Base-by-base conservation (phyloP, 2,797 vertebrate genomes). In the Urosaurus nigricauda region DNA sequence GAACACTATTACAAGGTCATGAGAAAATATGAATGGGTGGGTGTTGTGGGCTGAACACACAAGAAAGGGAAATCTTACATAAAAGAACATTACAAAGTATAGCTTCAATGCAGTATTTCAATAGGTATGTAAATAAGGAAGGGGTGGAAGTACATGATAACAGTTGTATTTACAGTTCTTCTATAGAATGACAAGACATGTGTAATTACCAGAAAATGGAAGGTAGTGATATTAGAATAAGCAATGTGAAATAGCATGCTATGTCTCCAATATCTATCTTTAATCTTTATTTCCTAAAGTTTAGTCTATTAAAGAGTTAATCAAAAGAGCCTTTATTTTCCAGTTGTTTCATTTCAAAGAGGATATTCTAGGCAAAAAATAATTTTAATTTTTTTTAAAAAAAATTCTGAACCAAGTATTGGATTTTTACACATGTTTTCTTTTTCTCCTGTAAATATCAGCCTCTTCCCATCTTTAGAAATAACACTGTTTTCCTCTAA, bases 31-130 rank as follows among this genome's bases (percentile, higher is more conserved):
- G 29, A 16, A 40, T 73, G 19, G 35, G 17, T 60, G 37, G 37
- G 17, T 37, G 0, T 83, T 63, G 80, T 65, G 37, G 26, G 63
- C 37, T 91, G 40, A 88, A 32, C 32, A 56, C 5, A 63, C 70
- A 71, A 35, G 47, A 84, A 90, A 87, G 53, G 88, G 2, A 86
- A 78, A 47, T 56, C 17, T 68, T 83, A 77, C 84, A 77, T n/a
- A 51, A 74, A 53, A 91, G 56, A 87, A 70, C 37, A 37, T 86
- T 47, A 63, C 79, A 53, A 83, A 80, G 79, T 19, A 0, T 43
- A 32, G 65, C 85, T 85, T 83, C 82, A 79, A 71, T 29, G 24
- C 60, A 68, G 35, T 43, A 73, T 81, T 91, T 85, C 4, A 35
- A 68, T 70, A 65, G 74, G 5, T 58, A 32, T 56, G 63, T 88